Evolutionary conservation across 2,888 invertebrate genomes (phyloP), one percentile per base, ranked within the genome.

Genomic region (Aphidoletes aphidimyza): DNA sequence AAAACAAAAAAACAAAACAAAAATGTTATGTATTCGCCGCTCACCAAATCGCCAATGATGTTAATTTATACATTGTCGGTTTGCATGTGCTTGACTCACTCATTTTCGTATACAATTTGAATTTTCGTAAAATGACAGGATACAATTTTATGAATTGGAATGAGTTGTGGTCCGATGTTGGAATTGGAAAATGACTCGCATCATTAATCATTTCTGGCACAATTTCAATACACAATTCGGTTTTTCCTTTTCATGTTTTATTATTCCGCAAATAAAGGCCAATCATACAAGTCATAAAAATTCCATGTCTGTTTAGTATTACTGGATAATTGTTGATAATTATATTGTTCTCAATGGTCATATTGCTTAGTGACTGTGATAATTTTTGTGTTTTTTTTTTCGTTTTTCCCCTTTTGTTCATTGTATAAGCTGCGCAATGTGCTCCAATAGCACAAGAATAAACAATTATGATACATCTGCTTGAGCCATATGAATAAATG

Each of bases 151-250:
- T 69, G 69, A 17, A 47, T 14, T 1, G 14, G 11, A 17, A 30
- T 9, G 30, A 69, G 8, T 30, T 30, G 2, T 22, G 6, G 26
- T 5, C 54, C 69, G 69, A 69, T 69, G 69, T 19, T 30, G 30
- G 30, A 69, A 69, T 69, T n/a, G n/a, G 30, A 69, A 69, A 69
- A 34, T 34, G 69, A 26, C 11, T n/a, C 30, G 30, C 69, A 69
- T 69, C 69, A 69, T 69, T 34, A 69, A 69, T 69, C 69, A 69
- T 69, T 69, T 69, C 69, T 30, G n/a, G n/a, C 2, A 69, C 17
- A 30, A 30, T 14, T 69, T 54, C 22, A 54, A 8, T 22, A 30
- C 30, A n/a, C 69, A 30, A 69, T 30, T n/a, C n/a, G 3, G 30
- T 69, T 17, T 69, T 26, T 69, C 26, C 1, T 26, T 30, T 6